A percentile compares a stretch with the other conserved stretches of the same genome.
These are phyloP conservation scores for Tenthredo distinguenda DNA, from an alignment of 2,888 invertebrate genomes.

Conservation along the genomic window DNA sequence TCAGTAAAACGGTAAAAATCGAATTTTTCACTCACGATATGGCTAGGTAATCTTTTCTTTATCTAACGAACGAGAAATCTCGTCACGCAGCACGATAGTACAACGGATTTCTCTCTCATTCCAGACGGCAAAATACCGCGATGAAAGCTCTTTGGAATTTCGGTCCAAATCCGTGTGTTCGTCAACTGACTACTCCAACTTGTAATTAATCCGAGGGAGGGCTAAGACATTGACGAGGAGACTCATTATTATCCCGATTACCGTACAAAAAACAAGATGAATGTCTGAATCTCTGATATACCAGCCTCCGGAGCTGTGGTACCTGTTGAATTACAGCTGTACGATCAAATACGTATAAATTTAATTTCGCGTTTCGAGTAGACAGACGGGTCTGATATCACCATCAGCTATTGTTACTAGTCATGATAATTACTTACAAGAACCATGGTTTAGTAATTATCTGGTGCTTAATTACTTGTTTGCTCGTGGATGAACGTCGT, in stretches of 20 bases:
- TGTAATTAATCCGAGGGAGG: neutral
- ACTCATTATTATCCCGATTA: conserved; percentile 5
- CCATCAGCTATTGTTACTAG: neutral
- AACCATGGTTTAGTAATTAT: neutral
- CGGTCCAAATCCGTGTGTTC: neutral
- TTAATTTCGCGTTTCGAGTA: neutral
- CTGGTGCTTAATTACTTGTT: neutral
- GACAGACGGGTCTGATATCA: neutral
- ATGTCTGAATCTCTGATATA: neutral
- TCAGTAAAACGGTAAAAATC: neutral
- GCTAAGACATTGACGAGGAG: neutral
- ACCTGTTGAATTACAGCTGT: conserved; percentile 9
- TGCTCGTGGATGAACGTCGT: neutral
- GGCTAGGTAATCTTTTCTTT: neutral
- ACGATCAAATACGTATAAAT: neutral
- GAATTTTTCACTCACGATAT: neutral
- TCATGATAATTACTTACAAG: neutral
- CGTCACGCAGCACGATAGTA: neutral
- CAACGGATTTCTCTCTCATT: neutral
- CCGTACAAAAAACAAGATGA: neutral
- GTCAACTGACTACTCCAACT: neutral
- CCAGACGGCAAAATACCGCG: neutral
- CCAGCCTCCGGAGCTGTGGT: neutral
- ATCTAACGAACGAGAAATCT: neutral
- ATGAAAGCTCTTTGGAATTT: neutral